Evolutionary conservation across 2,113 vertebrate species (phyloP).

Genomic region (Lophura nycthemera): DNA sequence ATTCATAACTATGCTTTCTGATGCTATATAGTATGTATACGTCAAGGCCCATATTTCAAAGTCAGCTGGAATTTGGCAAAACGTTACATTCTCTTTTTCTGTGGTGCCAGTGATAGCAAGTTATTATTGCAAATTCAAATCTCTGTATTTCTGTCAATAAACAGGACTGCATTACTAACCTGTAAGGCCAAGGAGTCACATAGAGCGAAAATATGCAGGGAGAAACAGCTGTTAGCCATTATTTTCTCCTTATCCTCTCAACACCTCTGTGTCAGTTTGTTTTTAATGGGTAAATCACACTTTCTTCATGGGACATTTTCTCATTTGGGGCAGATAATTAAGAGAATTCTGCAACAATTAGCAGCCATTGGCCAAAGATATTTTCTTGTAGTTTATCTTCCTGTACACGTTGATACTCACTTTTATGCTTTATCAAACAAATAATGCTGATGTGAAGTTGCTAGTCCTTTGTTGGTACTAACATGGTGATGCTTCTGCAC

Average conservation of each 20-base stretch:
- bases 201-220: conserved; percentile 19
- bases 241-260: conserved; percentile 63
- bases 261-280: conserved; percentile 60
- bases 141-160: conserved; percentile 10
- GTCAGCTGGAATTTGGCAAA: background rate
- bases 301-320: conserved; percentile 52
- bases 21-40: background rate
- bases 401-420: background rate
- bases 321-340: conserved; percentile 16
- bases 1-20: background rate
- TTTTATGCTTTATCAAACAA: background rate
- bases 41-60: background rate
- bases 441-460: background rate
- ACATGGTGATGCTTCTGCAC: background rate
- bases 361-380: conserved; percentile 9
- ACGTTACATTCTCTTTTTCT: rapidly evolving
- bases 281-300: conserved; percentile 65
- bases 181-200: background rate
- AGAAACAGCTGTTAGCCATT: conserved; percentile 64
- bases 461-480: background rate
- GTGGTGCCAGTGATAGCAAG: background rate
- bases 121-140: background rate
- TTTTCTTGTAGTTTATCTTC: background rate
- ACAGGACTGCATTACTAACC: background rate
- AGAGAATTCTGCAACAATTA: conserved; percentile 17